phyloP scores from a whole-genome alignment of 92 coral and sea anemone genomes.

The Epizoanthus scotinus region DNA sequence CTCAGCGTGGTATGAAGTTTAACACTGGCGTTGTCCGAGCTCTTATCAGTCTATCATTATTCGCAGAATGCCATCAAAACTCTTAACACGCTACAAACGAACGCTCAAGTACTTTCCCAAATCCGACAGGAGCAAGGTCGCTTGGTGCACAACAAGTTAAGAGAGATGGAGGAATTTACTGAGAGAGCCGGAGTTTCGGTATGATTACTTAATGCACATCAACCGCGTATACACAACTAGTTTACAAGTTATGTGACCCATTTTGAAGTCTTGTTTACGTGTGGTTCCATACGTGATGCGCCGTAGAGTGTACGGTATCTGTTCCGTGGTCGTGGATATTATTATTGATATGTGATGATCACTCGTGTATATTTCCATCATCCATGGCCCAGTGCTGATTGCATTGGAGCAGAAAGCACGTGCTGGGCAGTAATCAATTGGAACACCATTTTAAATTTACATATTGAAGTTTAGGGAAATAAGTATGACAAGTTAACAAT shows the following conservation, averaged over 20 bases:
- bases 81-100: slow-evolving; percentile 90
- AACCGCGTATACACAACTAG: neutral
- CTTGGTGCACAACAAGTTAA: slow-evolving; percentile 63
- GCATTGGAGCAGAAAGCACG: no score
- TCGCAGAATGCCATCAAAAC: slow-evolving; percentile 91
- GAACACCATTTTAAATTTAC: no score
- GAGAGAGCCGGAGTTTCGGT: slow-evolving; percentile 92
- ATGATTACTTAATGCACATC: slow-evolving; percentile 18
- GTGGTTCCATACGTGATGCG: no score
- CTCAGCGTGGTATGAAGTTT: no score
- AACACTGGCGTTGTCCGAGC: neutral
- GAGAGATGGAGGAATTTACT: slow-evolving; percentile 74
- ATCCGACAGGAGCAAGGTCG: slow-evolving; percentile 78
- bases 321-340: no score
- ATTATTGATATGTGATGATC: no score
- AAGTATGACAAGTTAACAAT: no score
- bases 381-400: no score
- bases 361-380: no score
- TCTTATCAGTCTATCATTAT: neutral
- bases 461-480: no score
- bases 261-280: neutral
- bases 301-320: no score
- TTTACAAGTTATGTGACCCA: neutral
- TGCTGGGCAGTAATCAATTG: no score
- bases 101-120: slow-evolving; percentile 88